Base-by-base conservation (phyloP, 2,888 invertebrate species). In the Eucera pruinosa region DNA sequence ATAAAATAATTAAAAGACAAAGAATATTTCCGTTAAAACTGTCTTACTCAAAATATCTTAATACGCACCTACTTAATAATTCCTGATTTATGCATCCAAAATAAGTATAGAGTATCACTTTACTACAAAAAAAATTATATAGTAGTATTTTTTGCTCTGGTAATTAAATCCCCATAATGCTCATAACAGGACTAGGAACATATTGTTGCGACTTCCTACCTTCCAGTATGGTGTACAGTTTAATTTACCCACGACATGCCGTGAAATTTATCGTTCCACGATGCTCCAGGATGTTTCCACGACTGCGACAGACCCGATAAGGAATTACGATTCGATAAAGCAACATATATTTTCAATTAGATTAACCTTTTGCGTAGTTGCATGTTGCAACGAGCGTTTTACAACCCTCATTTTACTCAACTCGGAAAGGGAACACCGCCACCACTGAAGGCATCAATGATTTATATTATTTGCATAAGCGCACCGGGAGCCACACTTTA, bases 271-370 rank as follows among this genome's bases (percentile, higher is more conserved):
- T 66, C 41, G 39, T 33, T 13, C 5, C 48, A 15, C 36, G 68
- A 50, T 39, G 39, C 45, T 33, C 39, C 39, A 25, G 36, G 48
- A 48, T 57, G 48, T 67, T 57, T 66, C 67, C 47, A 48, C 47
- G 70, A 18, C 47, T 25, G 67, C 45, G 68, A 57, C 70, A 30
- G 55, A 1, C 30, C 15, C 33, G 68, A 70, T 70, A 70, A 57
- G 70, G 55, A 48, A 41, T 45, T 67, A 30, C 70, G 48, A 61
- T 41, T 57, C 55, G 70, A 70, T 70, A 67, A 70, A 30, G 30
- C 70, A 39, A 57, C 70, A 70, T 41, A 65, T 57, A 70, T 67
- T 70, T 57, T 57, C 70, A 70, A 70, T 70, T 70, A 70, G 70
- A 70, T 67, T 41, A 70, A 66, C 41, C 55, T 48, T 25, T 23